A percentile compares a stretch with the other conserved stretches of the same genome.
Conservation (phyloP, 53 echinoderm and acorn worm species). For the Patiria pectinifera region DNA sequence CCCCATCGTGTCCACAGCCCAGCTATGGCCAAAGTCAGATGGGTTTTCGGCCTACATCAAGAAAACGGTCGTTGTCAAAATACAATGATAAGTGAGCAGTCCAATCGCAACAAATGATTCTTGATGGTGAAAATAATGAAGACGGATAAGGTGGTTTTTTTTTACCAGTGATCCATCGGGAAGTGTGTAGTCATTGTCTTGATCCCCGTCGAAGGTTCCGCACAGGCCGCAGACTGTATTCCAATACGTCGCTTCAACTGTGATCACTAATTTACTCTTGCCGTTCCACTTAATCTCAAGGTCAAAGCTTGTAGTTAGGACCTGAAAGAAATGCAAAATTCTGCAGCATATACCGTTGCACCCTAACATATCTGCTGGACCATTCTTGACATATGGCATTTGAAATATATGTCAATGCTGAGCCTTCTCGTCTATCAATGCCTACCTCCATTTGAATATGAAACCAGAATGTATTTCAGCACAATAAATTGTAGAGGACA, state of each 20-base stretch:
- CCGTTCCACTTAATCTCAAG: constrained; percentile 73
- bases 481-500: no score
- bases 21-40: constrained; percentile 73
- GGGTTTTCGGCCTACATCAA: constrained; percentile 47
- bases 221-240: constrained; percentile 86
- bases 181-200: constrained; percentile 65
- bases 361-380: no score
- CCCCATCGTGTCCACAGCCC: constrained; percentile 53
- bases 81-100: neutral
- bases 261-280: constrained; percentile 50
- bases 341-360: no score
- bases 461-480: no score
- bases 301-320: constrained; percentile 50
- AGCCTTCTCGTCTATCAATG: no score
- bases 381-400: no score
- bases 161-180: constrained; percentile 77
- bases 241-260: constrained; percentile 59
- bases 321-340: constrained; percentile 21
- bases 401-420: no score
- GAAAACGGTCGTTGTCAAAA: neutral
- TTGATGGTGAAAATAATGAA: no score
- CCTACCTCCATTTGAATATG: no score
- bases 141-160: neutral
- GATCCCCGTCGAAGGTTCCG: constrained; percentile 80
- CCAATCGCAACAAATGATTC: neutral